Evolutionary conservation across 2,113 vertebrate species (phyloP).

Genomic region (Tonatia bakeri): DNA sequence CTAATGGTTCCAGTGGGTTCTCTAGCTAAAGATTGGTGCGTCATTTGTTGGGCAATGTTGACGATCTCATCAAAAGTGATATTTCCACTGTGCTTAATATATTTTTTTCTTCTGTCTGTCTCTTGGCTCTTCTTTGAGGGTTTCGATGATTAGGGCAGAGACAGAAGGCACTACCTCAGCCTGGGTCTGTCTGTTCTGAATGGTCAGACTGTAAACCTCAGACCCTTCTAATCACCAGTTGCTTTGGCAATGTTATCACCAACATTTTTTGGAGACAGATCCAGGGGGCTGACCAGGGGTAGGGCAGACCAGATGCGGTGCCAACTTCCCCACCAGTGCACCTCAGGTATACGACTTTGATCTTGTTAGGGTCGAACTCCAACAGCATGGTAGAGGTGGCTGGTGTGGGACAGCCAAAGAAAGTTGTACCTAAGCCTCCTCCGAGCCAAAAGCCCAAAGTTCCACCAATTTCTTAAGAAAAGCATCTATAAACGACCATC

Average conservation of each 20-base stretch:
- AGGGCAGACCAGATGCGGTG: not conserved
- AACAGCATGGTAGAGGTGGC: not conserved
- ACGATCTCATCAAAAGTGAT: not conserved
- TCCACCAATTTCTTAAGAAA: not conserved
- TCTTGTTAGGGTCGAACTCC: not conserved
- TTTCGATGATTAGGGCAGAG: not conserved
- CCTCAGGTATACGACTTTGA: not conserved
- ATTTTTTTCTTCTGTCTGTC: not conserved
- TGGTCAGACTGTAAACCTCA: not conserved
- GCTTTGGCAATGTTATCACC: not conserved
- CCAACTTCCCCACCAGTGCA: not conserved
- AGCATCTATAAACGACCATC: not conserved
- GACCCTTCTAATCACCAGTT: not conserved
- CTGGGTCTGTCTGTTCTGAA: not conserved
- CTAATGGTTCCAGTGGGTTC: not conserved
- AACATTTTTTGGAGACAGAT: not conserved
- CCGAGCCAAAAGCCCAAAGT: not conserved
- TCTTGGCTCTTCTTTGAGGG: not conserved
- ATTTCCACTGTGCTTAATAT: not conserved
- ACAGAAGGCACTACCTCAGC: not conserved
- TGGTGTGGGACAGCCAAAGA: not conserved
- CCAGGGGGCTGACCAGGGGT: not conserved
- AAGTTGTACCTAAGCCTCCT: not conserved
- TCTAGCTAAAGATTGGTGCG: not conserved
- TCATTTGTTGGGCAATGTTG: not conserved